Evolutionary conservation across 2,797 vertebrate genomes (phyloP).

Genomic region (Numenius phaeopus): DNA sequence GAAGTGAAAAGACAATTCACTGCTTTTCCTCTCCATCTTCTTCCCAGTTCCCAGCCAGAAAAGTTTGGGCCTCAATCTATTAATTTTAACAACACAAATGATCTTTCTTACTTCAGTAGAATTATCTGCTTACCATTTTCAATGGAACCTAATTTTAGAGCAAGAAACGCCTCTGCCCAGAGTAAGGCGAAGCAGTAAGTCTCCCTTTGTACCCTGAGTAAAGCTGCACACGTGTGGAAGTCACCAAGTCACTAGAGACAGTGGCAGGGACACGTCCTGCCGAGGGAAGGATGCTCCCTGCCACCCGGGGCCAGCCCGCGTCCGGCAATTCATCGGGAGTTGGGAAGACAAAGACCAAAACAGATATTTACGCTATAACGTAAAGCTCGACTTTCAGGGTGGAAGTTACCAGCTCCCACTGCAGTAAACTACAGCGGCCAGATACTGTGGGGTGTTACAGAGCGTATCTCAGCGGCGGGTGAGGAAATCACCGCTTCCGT

Average conservation of each 20-base stretch:
- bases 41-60: not conserved
- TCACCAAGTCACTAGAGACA: not conserved
- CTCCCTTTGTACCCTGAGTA: not conserved
- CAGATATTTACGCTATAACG: fast-evolving
- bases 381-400: not conserved
- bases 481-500: not conserved
- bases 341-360: not conserved
- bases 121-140: not conserved
- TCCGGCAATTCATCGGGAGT: not conserved
- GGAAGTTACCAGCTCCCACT: not conserved
- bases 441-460: not conserved
- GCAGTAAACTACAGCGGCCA: not conserved
- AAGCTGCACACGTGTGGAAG: not conserved
- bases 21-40: not conserved
- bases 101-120: not conserved
- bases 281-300: not conserved
- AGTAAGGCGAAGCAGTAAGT: not conserved
- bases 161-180: not conserved
- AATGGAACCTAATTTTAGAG: not conserved
- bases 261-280: not conserved
- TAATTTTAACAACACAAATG: not conserved
- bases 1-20: not conserved
- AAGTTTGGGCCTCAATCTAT: not conserved
- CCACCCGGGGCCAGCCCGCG: not conserved
- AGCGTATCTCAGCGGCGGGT: not conserved